phyloP scores from a whole-genome alignment of 2,113 vertebrate genomes.

The Pterocles orientalis region DNA sequence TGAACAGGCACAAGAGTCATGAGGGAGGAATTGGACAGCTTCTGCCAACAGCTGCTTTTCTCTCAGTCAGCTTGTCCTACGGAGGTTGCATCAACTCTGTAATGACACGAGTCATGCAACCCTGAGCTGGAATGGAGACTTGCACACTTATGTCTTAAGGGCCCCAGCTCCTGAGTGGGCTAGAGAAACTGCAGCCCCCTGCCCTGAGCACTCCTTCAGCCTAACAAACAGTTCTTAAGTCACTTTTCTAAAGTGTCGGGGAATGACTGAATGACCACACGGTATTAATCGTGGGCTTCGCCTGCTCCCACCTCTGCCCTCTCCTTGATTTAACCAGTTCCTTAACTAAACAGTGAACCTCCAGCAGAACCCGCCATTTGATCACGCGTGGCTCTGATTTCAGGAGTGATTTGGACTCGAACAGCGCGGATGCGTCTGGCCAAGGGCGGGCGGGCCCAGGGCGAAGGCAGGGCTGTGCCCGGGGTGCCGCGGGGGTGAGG shows the following conservation, averaged over 20 bases:
- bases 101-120: too few relatives aligned
- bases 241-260: background rate
- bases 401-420: accelerated
- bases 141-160: background rate
- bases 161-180: too few relatives aligned
- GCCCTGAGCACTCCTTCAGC: background rate
- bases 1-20: background rate
- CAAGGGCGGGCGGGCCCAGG: background rate
- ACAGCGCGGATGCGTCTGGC: too few relatives aligned
- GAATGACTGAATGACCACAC: background rate
- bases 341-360: background rate
- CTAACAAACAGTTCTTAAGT: background rate
- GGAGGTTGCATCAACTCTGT: background rate
- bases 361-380: accelerated
- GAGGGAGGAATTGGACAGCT: background rate
- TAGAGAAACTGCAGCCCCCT: too few relatives aligned
- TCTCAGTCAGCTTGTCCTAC: background rate
- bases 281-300: background rate
- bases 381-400: accelerated
- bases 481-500: accelerated
- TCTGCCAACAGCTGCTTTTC: background rate
- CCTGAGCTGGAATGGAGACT: accelerated
- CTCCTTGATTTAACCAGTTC: background rate
- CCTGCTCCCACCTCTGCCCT: background rate
- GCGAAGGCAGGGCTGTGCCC: accelerated